Conservation (phyloP, 2,888 invertebrate species). For the Eurois occulta region DNA sequence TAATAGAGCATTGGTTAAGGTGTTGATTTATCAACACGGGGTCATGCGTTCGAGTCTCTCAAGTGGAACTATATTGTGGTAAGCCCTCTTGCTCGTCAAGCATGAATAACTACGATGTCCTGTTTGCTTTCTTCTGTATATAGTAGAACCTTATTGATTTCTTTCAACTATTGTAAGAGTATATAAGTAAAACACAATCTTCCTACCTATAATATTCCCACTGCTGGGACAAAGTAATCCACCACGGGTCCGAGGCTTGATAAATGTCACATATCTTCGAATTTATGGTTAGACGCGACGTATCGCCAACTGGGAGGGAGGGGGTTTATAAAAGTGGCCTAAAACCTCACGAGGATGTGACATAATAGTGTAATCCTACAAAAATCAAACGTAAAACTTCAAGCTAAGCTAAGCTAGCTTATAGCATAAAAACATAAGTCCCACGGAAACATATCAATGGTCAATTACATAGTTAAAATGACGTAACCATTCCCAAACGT, state of each 20-base stretch:
- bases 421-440: not conserved
- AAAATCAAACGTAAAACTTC: not conserved
- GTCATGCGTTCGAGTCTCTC: slow-evolving; percentile 9
- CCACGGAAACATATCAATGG: slow-evolving; percentile 3
- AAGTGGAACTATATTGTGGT: slow-evolving; percentile 40
- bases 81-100: slow-evolving; percentile 1
- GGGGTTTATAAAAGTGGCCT: not conserved
- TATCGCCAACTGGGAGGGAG: too few relatives aligned
- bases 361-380: not conserved
- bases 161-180: not conserved
- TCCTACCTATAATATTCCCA: not conserved
- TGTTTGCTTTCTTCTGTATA: slow-evolving; percentile 5
- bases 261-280: not conserved
- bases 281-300: not conserved
- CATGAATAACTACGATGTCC: slow-evolving; percentile 27
- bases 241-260: not conserved
- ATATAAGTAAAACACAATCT: not conserved
- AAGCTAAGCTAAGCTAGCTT: not conserved
- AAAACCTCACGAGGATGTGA: not conserved
- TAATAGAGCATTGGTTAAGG: slow-evolving; percentile 7
- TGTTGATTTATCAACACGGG: slow-evolving; percentile 33
- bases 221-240: not conserved
- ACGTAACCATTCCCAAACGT: slow-evolving; percentile 48
- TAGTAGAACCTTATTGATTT: slow-evolving; percentile 1
- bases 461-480: slow-evolving; percentile 29